phyloP scores from a whole-genome alignment of 1,140 invertebrate species.

The Bombus waltoni region DNA sequence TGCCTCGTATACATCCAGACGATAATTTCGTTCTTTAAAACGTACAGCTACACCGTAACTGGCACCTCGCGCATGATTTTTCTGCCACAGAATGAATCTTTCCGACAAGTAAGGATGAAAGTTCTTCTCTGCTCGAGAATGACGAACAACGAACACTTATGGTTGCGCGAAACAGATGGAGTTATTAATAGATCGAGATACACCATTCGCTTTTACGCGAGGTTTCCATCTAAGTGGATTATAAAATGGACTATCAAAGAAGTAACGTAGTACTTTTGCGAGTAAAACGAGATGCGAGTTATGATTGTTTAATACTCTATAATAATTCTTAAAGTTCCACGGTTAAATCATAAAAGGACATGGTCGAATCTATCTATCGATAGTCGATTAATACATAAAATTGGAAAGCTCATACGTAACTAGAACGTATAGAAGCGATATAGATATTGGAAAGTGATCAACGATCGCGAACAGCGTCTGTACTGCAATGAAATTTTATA shows the following conservation, averaged over 20 bases:
- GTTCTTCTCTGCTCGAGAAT: too few relatives aligned
- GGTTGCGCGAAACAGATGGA: background rate
- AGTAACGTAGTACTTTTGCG: too few relatives aligned
- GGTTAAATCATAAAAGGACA: background rate
- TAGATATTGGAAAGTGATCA: too few relatives aligned
- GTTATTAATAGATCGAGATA: background rate
- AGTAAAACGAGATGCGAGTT: background rate
- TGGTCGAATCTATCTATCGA: too few relatives aligned
- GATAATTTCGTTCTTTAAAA: constrained; percentile 1
- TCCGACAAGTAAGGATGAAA: background rate
- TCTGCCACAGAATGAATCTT: background rate
- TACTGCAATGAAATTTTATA: background rate
- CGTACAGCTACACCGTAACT: background rate
- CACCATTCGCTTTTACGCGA: background rate
- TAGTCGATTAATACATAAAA: too few relatives aligned
- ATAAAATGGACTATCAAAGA: background rate
- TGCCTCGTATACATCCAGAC: background rate
- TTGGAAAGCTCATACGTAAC: too few relatives aligned
- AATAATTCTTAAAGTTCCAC: background rate
- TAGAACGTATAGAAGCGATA: too few relatives aligned
- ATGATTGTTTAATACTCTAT: too few relatives aligned
- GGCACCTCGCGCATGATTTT: background rate
- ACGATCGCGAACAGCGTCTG: too few relatives aligned
- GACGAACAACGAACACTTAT: background rate
- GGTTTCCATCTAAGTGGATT: background rate